Percentiles rank a stretch among this genome's conserved stretches.
Conservation (phyloP, 2,113 vertebrate species). For the Struthio camelus region DNA sequence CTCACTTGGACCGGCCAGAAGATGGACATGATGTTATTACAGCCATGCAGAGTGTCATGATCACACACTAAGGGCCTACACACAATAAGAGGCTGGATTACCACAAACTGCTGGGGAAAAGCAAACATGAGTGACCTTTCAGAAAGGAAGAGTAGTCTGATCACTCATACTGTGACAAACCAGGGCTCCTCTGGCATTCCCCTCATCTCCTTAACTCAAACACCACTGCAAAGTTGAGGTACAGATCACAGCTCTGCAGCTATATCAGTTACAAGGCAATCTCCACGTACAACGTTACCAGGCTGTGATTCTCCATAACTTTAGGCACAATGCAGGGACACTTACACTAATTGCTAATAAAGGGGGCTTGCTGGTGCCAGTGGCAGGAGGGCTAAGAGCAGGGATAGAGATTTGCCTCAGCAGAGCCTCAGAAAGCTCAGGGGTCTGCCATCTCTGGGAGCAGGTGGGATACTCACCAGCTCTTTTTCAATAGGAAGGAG, state of each 20-base stretch:
- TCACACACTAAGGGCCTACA: neutral
- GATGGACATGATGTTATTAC: neutral
- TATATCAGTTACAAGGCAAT: neutral
- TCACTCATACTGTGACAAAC: neutral
- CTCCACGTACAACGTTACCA: neutral
- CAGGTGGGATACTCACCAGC: neutral
- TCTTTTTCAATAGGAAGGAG: neutral
- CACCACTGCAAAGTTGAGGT: neutral
- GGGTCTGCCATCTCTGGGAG: neutral
- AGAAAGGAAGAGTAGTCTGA: neutral
- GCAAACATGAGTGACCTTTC: neutral
- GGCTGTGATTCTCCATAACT: neutral
- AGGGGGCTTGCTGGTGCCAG: neutral
- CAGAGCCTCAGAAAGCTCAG: neutral
- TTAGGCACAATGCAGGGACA: neutral
- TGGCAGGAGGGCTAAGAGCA: neutral
- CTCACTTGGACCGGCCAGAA: neutral
- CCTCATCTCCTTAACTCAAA: neutral
- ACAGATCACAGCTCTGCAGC: neutral
- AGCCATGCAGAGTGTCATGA: neutral
- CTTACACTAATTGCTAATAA: accelerated
- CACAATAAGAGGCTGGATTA: neutral
- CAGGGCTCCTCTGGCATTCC: neutral
- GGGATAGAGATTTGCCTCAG: neutral
- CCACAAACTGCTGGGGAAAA: neutral